Conservation (phyloP, 2,113 vertebrate genomes). For the Rhinoptilus africanus region DNA sequence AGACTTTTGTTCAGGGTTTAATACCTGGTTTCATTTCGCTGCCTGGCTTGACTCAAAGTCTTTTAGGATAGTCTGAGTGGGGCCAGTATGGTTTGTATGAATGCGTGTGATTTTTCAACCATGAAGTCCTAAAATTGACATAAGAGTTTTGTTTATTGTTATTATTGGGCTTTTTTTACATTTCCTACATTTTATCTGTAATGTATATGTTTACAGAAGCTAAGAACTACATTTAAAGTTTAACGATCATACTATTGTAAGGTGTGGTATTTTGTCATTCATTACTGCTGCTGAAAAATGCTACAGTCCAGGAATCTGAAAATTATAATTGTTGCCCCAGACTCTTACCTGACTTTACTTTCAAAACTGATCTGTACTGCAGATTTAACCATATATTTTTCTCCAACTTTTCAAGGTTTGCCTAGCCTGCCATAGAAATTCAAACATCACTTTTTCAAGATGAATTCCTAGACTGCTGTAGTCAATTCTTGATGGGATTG, state of each 20-base stretch:
- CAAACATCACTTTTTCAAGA: background rate
- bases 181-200: background rate
- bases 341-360: background rate
- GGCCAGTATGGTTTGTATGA: background rate
- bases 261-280: background rate
- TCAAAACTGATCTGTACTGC: background rate
- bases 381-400: background rate
- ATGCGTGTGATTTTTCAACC: background rate
- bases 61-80: background rate
- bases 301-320: background rate
- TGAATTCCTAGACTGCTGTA: background rate
- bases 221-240: background rate
- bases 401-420: background rate
- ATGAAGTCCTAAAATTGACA: background rate
- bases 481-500: background rate
- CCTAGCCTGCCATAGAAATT: background rate
- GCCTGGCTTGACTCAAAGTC: background rate
- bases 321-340: background rate
- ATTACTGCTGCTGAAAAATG: background rate
- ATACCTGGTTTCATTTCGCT: background rate
- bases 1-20: background rate
- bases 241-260: background rate
- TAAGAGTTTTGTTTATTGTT: background rate
- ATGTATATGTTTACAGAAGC: background rate
- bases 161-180: rapidly evolving